A percentile compares a stretch with the other conserved stretches of the same genome.
Conservation (phyloP, 2,888 invertebrate species). For the Tholera decimalis region DNA sequence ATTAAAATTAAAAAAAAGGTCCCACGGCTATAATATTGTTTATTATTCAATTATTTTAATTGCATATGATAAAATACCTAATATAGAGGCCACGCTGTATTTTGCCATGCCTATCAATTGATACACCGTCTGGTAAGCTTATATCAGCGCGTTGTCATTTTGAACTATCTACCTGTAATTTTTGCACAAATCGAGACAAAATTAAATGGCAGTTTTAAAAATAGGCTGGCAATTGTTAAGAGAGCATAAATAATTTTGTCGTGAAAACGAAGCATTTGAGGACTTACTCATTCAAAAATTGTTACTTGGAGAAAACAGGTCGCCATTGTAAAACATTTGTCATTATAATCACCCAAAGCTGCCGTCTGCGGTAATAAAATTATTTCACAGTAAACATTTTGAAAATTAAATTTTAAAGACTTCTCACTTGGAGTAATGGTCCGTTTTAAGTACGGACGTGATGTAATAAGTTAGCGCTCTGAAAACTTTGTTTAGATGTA, state of each 20-base stretch:
- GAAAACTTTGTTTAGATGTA: slow-evolving; percentile 48
- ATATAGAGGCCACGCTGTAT: too few relatives aligned
- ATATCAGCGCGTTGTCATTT: neutral
- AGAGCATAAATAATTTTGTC: slow-evolving; percentile 57
- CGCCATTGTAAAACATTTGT: slow-evolving; percentile 74
- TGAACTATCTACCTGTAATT: neutral
- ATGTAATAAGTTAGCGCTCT: slow-evolving; percentile 62
- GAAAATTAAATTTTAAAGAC: slow-evolving; percentile 81
- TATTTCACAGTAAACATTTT: slow-evolving; percentile 82
- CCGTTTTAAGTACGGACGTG: slow-evolving; percentile 66
- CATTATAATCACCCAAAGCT: slow-evolving; percentile 78
- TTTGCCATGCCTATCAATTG: neutral
- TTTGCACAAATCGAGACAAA: neutral
- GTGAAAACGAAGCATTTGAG: slow-evolving; percentile 62
- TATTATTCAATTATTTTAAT: too few relatives aligned
- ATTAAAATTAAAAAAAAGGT: too few relatives aligned
- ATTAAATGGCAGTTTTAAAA: slow-evolving; percentile 31
- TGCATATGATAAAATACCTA: too few relatives aligned
- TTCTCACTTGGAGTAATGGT: slow-evolving; percentile 71
- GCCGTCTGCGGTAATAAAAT: slow-evolving; percentile 82
- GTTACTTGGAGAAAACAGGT: slow-evolving; percentile 65
- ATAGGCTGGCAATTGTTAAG: slow-evolving; percentile 55
- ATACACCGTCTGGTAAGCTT: neutral
- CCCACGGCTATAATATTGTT: too few relatives aligned
- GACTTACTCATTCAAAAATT: slow-evolving; percentile 69